These are phyloP conservation scores for Virgularia gustaviana DNA, from an alignment of 92 coral and sea anemone genomes.

Conservation along the genomic window DNA sequence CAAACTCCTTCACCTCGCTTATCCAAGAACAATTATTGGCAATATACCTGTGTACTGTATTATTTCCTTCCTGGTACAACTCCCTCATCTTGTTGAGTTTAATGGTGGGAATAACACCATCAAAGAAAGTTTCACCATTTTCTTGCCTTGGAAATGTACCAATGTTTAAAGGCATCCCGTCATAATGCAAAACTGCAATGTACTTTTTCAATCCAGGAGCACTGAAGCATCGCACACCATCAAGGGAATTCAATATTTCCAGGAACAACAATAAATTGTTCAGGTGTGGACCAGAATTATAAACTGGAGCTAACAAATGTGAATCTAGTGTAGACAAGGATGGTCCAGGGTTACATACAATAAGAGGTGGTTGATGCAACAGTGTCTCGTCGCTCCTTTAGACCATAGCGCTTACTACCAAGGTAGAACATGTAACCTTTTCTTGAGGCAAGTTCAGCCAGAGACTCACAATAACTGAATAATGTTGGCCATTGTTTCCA, in stretches of 20 bases:
- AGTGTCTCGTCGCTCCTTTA: constrained; percentile 38
- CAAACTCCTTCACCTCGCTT: constrained; percentile 57
- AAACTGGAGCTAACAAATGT: constrained; percentile 7
- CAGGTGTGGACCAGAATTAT: constrained; percentile 53
- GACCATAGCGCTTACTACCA: constrained; percentile 59
- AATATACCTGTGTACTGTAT: constrained; percentile 44
- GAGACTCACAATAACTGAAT: constrained; percentile 61
- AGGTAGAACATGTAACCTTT: constrained; percentile 61
- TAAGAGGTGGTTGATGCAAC: constrained; percentile 42
- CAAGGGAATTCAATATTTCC: constrained; percentile 34
- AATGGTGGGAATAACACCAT: constrained; percentile 46
- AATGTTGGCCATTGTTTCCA: constrained; percentile 74
- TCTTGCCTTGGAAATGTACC: constrained; percentile 58
- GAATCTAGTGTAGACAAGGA: constrained; percentile 47
- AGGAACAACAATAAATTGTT: constrained; percentile 51
- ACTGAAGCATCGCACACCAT: constrained; percentile 39
- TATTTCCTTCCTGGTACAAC: constrained; percentile 37
- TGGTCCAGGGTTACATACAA: constrained; percentile 61
- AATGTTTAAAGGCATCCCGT: constrained; percentile 59
- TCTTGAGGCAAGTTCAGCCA: constrained; percentile 49
- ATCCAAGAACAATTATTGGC: constrained; percentile 46
- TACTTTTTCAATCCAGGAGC: constrained; percentile 32
- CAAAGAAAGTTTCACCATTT: constrained; percentile 54
- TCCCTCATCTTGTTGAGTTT: constrained; percentile 44
- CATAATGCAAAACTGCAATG: constrained; percentile 46